phyloP scores from a whole-genome alignment of 2,113 vertebrate species.

The Antennarius striatus region DNA sequence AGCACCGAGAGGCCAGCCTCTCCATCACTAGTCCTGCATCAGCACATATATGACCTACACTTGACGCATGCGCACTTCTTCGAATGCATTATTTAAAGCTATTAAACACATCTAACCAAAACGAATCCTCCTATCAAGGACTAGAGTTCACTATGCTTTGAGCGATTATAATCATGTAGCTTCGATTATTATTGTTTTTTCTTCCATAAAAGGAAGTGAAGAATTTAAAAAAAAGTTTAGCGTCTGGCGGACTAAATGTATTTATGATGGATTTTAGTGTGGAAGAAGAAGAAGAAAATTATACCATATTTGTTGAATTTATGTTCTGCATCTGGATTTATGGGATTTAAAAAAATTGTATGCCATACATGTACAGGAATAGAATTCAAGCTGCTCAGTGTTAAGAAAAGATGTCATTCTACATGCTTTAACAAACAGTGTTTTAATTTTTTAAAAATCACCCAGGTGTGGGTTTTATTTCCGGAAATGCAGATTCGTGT shows the following conservation, averaged over 20 bases:
- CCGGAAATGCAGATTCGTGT: no score
- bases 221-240: constrained; percentile 27
- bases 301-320: not conserved
- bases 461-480: not conserved
- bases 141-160: constrained; percentile 35
- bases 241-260: not conserved
- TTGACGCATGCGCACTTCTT: not conserved
- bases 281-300: not conserved
- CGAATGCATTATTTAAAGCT: not conserved
- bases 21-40: constrained; percentile 44
- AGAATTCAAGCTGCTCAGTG: constrained; percentile 21
- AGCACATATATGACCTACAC: constrained; percentile 20
- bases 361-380: constrained; percentile 21
- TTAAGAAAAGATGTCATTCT: constrained; percentile 10
- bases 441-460: no score
- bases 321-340: not conserved
- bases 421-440: constrained; percentile 13
- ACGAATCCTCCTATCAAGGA: constrained; percentile 42
- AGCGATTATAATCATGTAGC: constrained; percentile 63
- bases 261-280: not conserved
- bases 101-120: not conserved
- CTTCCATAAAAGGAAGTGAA: constrained; percentile 40
- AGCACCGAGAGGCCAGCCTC: constrained; percentile 55
- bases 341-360: not conserved
- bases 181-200: constrained; percentile 34